Evolutionary conservation across 2,888 invertebrate genomes (phyloP), one percentile per base, ranked within the genome.

Genomic region (Poecilobothrus nobilitatus): DNA sequence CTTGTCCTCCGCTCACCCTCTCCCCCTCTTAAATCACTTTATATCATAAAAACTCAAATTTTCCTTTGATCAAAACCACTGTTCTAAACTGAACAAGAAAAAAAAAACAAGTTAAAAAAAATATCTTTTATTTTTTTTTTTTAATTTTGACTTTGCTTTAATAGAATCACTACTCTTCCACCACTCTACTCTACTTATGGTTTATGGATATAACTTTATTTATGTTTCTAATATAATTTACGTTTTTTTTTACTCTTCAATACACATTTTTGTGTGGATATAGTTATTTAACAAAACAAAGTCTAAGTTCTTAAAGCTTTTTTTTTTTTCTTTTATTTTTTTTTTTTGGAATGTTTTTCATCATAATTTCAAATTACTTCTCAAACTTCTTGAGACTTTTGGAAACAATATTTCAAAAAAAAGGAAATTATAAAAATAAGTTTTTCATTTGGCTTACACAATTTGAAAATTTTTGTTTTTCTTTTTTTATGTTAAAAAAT

Each of bases 291-390:
- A 37, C 37, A 37, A 37, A 12, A 37, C 8, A 37, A 37, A 37
- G 37, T 37, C 37, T 37, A 12, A 37, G 37, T 37, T 37, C 7
- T 37, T 37, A 10, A 27, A 8, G 37, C 12, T 37, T 37, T 10
- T 9, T 4, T 44, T 9, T 53, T 53, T 53, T 53, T 53, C 15
- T 53, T 53, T 53, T 15, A 15, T 18, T 53, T 4, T 44, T 12
- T 6, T 12, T 44, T 15, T 53, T 53, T 15, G 15, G 15, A 53
- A 6, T 37, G 10, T 44, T 44, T 18, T 18, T 53, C 53, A 53
- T 53, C 53, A 53, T 53, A 53, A 53, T 53, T 53, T 53, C 53
- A 53, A 53, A 53, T 53, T 53, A 53, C 12, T 53, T 53, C 37
- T 53, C 15, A 53, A 53, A 53, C 53, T 53, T 15, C 53, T 53